phyloP scores from a whole-genome alignment of 2,888 invertebrate species.

The Stenotaenia linearis region DNA sequence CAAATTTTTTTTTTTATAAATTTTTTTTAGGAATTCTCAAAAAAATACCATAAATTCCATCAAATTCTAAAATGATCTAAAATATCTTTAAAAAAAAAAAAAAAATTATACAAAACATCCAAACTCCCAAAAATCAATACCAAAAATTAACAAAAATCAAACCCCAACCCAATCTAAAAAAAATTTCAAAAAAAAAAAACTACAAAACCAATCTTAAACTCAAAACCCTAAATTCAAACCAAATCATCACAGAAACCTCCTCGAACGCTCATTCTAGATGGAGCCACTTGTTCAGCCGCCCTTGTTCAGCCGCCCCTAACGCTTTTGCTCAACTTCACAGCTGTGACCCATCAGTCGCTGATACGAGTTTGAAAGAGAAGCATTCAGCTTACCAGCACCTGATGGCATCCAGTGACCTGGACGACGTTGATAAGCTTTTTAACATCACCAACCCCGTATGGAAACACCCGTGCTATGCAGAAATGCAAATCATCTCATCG shows the following conservation, averaged over 20 bases:
- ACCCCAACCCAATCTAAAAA: no score
- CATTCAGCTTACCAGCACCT: background rate
- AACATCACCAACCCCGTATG: background rate
- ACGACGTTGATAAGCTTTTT: background rate
- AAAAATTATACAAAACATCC: no score
- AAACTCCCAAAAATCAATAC: no score
- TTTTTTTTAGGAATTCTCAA: no score
- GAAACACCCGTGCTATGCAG: background rate
- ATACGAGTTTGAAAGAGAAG: background rate
- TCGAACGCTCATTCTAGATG: background rate
- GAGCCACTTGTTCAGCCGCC: background rate
- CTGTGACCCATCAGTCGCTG: background rate
- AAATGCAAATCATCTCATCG: background rate
- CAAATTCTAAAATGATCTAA: no score
- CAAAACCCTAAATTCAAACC: no score
- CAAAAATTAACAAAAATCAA: no score
- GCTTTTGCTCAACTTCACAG: background rate
- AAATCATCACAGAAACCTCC: background rate
- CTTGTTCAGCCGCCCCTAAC: background rate
- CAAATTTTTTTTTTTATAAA: no score
- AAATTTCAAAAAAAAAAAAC: no score
- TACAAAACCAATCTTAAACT: no score
- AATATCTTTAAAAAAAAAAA: no score
- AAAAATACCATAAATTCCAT: no score
- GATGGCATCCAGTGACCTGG: background rate